phyloP scores from a whole-genome alignment of 2,113 vertebrate genomes.

The Mirza zaza region DNA sequence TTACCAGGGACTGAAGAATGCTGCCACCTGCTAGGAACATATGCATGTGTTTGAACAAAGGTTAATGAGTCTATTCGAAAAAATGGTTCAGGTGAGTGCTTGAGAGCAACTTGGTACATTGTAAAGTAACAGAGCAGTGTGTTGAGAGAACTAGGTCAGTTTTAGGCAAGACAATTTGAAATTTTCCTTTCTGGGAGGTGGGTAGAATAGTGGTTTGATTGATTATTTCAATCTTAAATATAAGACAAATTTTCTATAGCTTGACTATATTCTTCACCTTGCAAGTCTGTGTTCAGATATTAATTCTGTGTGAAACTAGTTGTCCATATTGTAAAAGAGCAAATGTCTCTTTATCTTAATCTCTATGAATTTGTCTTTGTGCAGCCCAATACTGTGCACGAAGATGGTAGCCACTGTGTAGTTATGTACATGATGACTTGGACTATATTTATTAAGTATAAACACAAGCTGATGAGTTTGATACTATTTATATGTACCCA shows the following conservation, averaged over 20 bases:
- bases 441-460: neutral
- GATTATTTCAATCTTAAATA: constrained; percentile 20
- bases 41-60: constrained; percentile 72
- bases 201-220: neutral
- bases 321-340: neutral
- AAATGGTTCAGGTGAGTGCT: constrained; percentile 48
- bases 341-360: neutral
- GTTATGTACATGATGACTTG: neutral
- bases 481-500: neutral
- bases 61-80: constrained; percentile 68
- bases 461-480: neutral
- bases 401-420: neutral
- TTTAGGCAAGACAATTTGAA: constrained; percentile 27
- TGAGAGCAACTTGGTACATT: neutral
- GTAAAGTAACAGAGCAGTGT: neutral
- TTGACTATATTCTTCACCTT: neutral
- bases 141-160: neutral
- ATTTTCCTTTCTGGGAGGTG: neutral
- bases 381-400: neutral
- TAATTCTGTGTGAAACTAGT: neutral
- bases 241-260: neutral
- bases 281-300: neutral
- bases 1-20: constrained; percentile 57
- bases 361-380: neutral
- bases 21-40: constrained; percentile 74